A percentile compares a stretch with the other conserved stretches of the same genome.
Evolutionary conservation across 2,113 vertebrate species (phyloP).

Genomic region (Heterotis niloticus): DNA sequence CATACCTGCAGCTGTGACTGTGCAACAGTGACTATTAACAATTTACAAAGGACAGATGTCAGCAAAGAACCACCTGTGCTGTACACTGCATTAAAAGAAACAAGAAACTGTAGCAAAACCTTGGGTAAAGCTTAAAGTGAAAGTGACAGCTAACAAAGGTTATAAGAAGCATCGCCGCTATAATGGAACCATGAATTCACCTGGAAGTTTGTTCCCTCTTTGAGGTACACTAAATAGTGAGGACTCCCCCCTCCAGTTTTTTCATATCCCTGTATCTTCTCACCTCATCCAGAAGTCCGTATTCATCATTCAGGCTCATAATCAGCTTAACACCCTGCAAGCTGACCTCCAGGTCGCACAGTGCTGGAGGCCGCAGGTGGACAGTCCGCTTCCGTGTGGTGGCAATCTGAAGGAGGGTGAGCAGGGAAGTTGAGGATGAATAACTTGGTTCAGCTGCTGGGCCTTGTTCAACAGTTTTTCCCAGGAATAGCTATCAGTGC

Average conservation of each 20-base stretch:
- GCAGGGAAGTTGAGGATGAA: background rate
- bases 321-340: conserved; percentile 81
- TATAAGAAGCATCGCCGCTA: background rate
- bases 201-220: no score
- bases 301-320: conserved; percentile 53
- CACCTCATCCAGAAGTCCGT: conserved; percentile 48
- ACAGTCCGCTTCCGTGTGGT: conserved; percentile 72
- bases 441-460: background rate
- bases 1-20: background rate
- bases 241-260: background rate
- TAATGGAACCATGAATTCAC: no score
- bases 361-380: conserved; percentile 71
- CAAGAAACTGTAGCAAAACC: no score
- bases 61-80: no score
- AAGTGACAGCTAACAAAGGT: no score
- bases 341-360: conserved; percentile 85
- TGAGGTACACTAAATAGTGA: no score
- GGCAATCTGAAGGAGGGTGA: conserved; percentile 69
- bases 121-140: no score
- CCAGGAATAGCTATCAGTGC: no score
- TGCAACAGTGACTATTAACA: background rate
- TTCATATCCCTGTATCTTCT: background rate
- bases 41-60: no score
- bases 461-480: background rate
- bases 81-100: background rate